Evolutionary conservation across 2,888 invertebrate species (phyloP).

Genomic region (Drosophila siamana): DNA sequence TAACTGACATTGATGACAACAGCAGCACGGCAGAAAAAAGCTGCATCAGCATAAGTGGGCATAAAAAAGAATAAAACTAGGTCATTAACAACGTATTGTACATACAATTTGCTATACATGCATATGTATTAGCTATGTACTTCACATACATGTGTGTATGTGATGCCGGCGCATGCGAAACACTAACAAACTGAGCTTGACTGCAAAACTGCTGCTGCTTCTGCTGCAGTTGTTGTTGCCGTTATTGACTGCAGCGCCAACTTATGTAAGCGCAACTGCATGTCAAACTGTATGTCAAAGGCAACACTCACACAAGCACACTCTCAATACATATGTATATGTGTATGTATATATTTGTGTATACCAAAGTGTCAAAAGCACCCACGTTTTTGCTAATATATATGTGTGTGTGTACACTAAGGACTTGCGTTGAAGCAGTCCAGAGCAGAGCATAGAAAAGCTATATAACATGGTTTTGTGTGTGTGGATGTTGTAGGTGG

Average conservation of each 20-base stretch:
- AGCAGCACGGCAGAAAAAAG: constrained; percentile 13
- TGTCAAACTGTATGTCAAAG: constrained; percentile 21
- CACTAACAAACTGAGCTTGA: constrained; percentile 45
- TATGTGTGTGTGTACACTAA: constrained; percentile 1
- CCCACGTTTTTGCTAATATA: constrained; percentile 24
- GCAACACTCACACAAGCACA: neutral
- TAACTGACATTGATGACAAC: constrained; percentile 55
- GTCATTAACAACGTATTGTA: constrained; percentile 52
- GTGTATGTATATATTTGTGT: neutral
- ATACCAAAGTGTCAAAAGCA: constrained; percentile 19
- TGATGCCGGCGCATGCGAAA: constrained; percentile 60
- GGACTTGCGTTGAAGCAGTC: too few relatives aligned
- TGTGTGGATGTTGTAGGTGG: constrained; percentile 23
- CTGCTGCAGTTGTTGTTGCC: constrained; percentile 27
- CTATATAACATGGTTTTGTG: neutral
- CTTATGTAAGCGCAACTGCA: constrained; percentile 61
- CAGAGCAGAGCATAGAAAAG: constrained; percentile 32
- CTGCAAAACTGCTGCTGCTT: constrained; percentile 3
- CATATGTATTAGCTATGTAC: constrained; percentile 14
- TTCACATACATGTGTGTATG: constrained; percentile 1
- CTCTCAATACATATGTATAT: neutral
- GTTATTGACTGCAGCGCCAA: constrained; percentile 42
- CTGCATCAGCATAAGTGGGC: constrained; percentile 40
- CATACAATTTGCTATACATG: neutral
- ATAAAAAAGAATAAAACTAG: constrained; percentile 44